Evolutionary conservation across 1,140 invertebrate genomes (phyloP), one percentile per base, ranked within the genome.

Genomic region (Geopemphigus sp.): DNA sequence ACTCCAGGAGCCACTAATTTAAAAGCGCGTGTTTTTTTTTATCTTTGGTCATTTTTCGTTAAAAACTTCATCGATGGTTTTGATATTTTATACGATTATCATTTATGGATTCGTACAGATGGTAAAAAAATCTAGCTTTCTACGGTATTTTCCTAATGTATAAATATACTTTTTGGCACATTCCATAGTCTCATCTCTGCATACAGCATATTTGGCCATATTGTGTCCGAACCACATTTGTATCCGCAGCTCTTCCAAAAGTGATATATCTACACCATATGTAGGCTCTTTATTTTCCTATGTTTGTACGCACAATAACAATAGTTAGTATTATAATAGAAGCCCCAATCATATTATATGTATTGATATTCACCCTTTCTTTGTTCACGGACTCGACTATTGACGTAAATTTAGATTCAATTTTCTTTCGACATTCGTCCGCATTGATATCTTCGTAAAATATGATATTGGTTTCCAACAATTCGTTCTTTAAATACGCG

Each of bases 181-280:
- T 81, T 89, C 89, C 45, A 91, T 85, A 4, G 88, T 88, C 81
- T 87, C 87, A 82, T 90, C 90, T 80, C 89, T 84, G 83, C 90
- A 89, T 56, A 90, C 87, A 68, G 88, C 89, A 84, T 88, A 89
- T 82, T 90, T 89, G 12, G 90, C 88, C 0, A 88, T 88, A 83
- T 88, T 89, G 83, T 91, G 89, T 82, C 90, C 90, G 83, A 90
- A 91, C 53, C 86, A 84, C 5, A 88, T 87, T 82, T 92, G 91
- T 66, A 91, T 89, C 82, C 89, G 90, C 56, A 92, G 85, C 80
- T 94, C 91, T 80, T 92, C 89, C 82, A 90, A 91, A 45, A 93
- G 84, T 11, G 82, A 81, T 10, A 84, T 83, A 70, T 87, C 86
- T 32, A 88, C 86, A 12, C 88, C 87, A 82, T 87, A 86, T 80